phyloP scores from a whole-genome alignment of 2,888 invertebrate genomes.

The Hirtodrosophila trivittata region DNA sequence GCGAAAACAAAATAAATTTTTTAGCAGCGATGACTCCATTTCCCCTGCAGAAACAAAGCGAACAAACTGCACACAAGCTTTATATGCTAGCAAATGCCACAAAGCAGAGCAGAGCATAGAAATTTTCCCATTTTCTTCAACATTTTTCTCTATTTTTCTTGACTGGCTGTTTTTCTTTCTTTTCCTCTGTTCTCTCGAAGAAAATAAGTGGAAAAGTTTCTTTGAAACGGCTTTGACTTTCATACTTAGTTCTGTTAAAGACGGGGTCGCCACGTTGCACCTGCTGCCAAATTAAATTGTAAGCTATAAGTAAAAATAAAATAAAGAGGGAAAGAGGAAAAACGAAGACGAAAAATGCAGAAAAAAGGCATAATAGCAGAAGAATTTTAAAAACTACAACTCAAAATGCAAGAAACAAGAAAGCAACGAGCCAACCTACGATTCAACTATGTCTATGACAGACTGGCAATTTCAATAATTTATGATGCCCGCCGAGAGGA shows the following conservation, averaged over 20 bases:
- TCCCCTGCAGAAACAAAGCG: slow-evolving; percentile 3
- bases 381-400: slow-evolving; percentile 16
- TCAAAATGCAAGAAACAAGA: slow-evolving; percentile 27
- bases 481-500: slow-evolving; percentile 55
- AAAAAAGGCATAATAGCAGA: slow-evolving; percentile 1
- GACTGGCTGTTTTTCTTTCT: slow-evolving; percentile 13
- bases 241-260: slow-evolving; percentile 57
- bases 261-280: slow-evolving; percentile 55
- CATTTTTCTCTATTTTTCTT: slow-evolving; percentile 9
- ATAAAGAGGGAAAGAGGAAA: neutral
- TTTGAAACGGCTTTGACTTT: slow-evolving; percentile 42
- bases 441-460: slow-evolving; percentile 64
- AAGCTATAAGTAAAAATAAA: slow-evolving; percentile 35
- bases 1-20: slow-evolving; percentile 74
- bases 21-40: slow-evolving; percentile 38
- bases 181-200: slow-evolving; percentile 23
- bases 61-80: slow-evolving; percentile 21
- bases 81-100: slow-evolving; percentile 39
- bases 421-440: slow-evolving; percentile 40
- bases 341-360: slow-evolving; percentile 7
- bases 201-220: slow-evolving; percentile 73
- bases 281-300: slow-evolving; percentile 73
- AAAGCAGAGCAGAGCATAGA: slow-evolving; percentile 10
- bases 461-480: slow-evolving; percentile 74
- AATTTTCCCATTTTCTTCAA: slow-evolving; percentile 14